Evolutionary conservation across 2,888 invertebrate genomes (phyloP), one percentile per base, ranked within the genome.

Genomic region (Auanema freiburgensis): DNA sequence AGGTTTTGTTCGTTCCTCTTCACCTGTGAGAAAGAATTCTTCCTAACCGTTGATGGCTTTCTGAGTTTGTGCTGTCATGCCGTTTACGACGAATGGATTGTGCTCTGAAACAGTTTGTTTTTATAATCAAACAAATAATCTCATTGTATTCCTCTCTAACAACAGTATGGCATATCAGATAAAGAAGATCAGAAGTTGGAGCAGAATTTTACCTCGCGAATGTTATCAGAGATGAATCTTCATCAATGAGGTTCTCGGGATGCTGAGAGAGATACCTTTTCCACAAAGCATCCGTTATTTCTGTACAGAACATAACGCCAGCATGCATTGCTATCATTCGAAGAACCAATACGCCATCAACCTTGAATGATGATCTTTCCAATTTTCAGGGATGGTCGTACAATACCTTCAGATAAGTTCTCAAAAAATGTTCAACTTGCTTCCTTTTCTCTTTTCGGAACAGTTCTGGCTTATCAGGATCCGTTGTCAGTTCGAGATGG

Each of bases 281-380:
- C 83, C 83, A 83, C 24, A 83, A 58, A 10, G 81, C 81, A 60
- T 83, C 83, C 11, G 80, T 82, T 33, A 83, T 80, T 59, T 82
- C 83, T 11, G 83, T 83, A 57, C 83, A 83, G 66, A 80, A 82
- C 83, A 83, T 83, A 25, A 83, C 81, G 0, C 83, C 83, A 11
- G 83, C 83, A 59, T 83, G 83, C 16, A 83, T 71, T 1, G 83
- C 83, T 41, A 83, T 78, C 83, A 83, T 83, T 25, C 83, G 70
- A 11, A 83, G 69, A 2, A 83, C 79, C 25, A 83, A 64, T 8
- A 83, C 83, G 5, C 83, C 83, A 66, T 83, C 83, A 18, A 82
- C 78, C 80, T 80, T 42, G 55, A 76, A 62, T 5, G 1, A 24
- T 33, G 14, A 41, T 23, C n/a, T 16, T n/a, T 21, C 11, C 8